These are phyloP conservation scores for Sebastes kiyomatsui DNA, from an alignment of 2,797 vertebrate species.

Conservation along the genomic window DNA sequence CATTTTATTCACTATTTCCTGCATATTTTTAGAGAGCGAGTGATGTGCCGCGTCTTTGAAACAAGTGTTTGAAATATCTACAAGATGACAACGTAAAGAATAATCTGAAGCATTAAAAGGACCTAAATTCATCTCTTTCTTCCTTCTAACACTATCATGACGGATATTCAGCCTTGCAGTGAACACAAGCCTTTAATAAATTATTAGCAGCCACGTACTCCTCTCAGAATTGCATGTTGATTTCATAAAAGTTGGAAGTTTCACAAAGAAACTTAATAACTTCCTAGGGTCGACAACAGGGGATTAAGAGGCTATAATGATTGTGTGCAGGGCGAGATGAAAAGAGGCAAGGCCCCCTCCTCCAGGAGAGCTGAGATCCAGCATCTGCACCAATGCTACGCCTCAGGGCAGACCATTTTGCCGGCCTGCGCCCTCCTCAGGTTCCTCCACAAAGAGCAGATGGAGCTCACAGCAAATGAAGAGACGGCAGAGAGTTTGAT, in stretches of 20 bases:
- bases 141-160: background rate
- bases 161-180: background rate
- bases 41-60: conserved; percentile 28
- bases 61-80: conserved; percentile 33
- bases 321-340: conserved; percentile 55
- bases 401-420: conserved; percentile 64
- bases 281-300: background rate
- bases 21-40: conserved; percentile 51
- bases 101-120: conserved; percentile 4
- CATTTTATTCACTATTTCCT: conserved; percentile 35
- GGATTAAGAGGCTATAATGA: background rate
- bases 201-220: background rate
- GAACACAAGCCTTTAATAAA: conserved; percentile 1
- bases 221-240: background rate
- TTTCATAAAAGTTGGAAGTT: background rate
- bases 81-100: conserved; percentile 30
- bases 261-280: background rate
- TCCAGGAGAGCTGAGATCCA: conserved; percentile 77
- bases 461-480: conserved; percentile 53
- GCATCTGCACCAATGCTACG: conserved; percentile 79
- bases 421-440: conserved; percentile 60
- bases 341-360: conserved; percentile 34
- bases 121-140: background rate
- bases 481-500: conserved; percentile 76
- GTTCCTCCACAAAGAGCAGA: conserved; percentile 86